Base-by-base conservation (phyloP, 2,888 invertebrate species). In the Corbicula japonica region DNA sequence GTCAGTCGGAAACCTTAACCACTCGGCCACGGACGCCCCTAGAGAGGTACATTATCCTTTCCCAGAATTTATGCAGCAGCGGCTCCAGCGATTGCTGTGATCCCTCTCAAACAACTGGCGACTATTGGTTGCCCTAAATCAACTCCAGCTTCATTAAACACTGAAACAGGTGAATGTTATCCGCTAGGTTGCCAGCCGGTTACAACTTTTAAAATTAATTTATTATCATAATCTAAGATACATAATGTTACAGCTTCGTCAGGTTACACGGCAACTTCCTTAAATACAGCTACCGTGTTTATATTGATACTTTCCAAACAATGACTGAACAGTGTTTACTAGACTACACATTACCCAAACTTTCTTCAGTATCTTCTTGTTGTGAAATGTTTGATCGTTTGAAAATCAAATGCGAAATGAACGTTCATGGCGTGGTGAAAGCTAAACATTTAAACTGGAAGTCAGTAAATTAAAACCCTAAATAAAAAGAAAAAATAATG, bases 11-110 rank as follows among this genome's bases (percentile, higher is more conserved):
- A n/a, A n/a, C n/a, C n/a, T n/a, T n/a, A n/a, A n/a, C n/a, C n/a
- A n/a, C n/a, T n/a, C n/a, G n/a, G n/a, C n/a, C n/a, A n/a, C n/a
- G n/a, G n/a, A n/a, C n/a, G n/a, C n/a, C 86, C 85, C 79, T 91
- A 91, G 10, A 91, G 72, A 32, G 90, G 86, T 32, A 88, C 86
- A 68, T 78, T 63, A n/a, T 87, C 77, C 65, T 90, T 90, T 26
- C 90, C 91, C 3, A 90, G 78, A 2, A 88, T 83, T 62, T 89
- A 83, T 12, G 89, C 87, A 41, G 88, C 89, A 8, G 87, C 87
- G 21, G 86, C 85, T 10, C 91, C 62, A 1, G 85, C 87, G 84
- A 89, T 87, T 3, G 88, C 90, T 15, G 90, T 89, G 65, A 89
- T 74, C 4, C 88, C 91, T 6, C 84, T 80, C 48, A 73, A 62